Conservation (phyloP, 2,888 invertebrate species). For the Pammene aurita region DNA sequence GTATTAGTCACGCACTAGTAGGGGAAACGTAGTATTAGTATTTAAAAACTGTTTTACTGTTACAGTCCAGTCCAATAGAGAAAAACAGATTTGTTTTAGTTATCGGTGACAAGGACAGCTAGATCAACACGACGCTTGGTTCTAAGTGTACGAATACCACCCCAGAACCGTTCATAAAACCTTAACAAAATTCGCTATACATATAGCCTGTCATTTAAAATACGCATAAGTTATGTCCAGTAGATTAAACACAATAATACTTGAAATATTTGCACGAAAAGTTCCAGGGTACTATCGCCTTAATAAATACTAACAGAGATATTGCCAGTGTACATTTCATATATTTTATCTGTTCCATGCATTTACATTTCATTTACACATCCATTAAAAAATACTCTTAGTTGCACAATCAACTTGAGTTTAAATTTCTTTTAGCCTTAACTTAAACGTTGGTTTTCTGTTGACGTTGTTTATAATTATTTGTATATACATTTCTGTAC, state of each 20-base stretch:
- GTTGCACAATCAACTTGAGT: too few species aligned
- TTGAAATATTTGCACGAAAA: not conserved
- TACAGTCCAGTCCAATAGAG: too few species aligned
- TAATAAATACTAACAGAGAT: not conserved
- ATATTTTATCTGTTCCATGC: not conserved
- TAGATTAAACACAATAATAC: constrained; percentile 27
- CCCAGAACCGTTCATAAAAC: not conserved
- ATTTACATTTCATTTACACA: too few species aligned
- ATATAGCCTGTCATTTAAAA: constrained; percentile 13
- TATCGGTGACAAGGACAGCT: too few species aligned
- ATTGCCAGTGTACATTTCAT: not conserved
- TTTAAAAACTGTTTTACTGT: too few species aligned
- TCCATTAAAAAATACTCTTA: too few species aligned
- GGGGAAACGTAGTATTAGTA: not conserved
- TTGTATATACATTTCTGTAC: too few species aligned
- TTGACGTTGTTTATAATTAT: too few species aligned
- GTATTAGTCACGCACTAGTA: not conserved
- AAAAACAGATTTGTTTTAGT: too few species aligned
- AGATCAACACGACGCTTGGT: too few species aligned
- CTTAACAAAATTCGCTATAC: not conserved
- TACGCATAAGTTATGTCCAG: constrained; percentile 23
- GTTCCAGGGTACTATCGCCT: not conserved
- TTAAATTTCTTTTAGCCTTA: too few species aligned
- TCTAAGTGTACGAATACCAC: not conserved
- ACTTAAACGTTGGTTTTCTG: too few species aligned